Conservation (phyloP, 2,113 vertebrate genomes). For the Ictidomys tridecemlineatus region DNA sequence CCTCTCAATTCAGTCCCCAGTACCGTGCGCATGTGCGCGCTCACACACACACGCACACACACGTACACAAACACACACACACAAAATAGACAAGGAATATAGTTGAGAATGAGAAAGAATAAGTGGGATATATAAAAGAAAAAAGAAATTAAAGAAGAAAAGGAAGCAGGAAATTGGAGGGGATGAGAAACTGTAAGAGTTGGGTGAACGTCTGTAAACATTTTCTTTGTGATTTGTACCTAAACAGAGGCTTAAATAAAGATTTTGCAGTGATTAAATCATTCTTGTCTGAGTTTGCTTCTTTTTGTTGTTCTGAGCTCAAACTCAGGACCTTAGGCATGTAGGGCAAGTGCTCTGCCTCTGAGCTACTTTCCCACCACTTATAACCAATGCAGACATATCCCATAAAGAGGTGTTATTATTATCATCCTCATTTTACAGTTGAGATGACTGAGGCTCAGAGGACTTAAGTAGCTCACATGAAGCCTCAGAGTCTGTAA, state of each 20-base stretch:
- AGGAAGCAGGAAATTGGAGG: background rate
- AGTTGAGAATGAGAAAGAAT: slow-evolving; percentile 41
- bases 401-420: too few relatives aligned
- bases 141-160: background rate
- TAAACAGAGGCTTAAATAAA: slow-evolving; percentile 70
- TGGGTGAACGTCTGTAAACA: slow-evolving; percentile 8
- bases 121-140: background rate
- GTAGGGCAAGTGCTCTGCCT: too few relatives aligned
- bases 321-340: too few relatives aligned
- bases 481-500: background rate
- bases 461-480: background rate
- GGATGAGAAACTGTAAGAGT: background rate
- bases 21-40: too few relatives aligned
- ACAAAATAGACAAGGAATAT: background rate
- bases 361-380: too few relatives aligned
- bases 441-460: background rate
- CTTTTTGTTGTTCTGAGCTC: background rate
- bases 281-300: slow-evolving; percentile 19
- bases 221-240: slow-evolving; percentile 48
- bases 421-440: too few relatives aligned
- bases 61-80: too few relatives aligned
- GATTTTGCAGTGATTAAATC: background rate
- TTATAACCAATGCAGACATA: too few relatives aligned
- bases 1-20: too few relatives aligned
- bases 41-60: too few relatives aligned